phyloP scores from a whole-genome alignment of 1,140 invertebrate genomes.

The Formica exsecta region DNA sequence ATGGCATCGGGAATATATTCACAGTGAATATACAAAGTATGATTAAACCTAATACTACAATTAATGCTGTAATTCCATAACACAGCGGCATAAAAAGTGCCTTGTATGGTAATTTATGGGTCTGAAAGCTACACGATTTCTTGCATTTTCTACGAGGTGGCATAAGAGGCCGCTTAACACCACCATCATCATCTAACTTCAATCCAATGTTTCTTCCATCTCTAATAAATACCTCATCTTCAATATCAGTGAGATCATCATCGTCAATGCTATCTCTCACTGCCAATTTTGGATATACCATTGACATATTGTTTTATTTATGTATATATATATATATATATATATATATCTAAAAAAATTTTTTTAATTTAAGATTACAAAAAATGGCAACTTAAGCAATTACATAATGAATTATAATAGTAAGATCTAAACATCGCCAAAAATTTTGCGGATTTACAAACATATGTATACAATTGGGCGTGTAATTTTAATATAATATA shows the following conservation, averaged over 20 bases:
- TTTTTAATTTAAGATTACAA: not conserved
- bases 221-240: conserved; percentile 92
- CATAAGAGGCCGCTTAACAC: conserved; percentile 92
- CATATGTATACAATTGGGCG: not conserved
- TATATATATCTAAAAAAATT: not conserved
- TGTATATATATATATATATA: no score
- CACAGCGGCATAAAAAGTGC: conserved; percentile 88
- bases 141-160: conserved; percentile 89
- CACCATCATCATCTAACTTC: conserved; percentile 90
- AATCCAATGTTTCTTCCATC: conserved; percentile 89
- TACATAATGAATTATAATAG: not conserved
- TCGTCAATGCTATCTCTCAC: conserved; percentile 87
- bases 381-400: not conserved
- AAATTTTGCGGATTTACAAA: not conserved
- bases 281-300: conserved; percentile 77
- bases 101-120: conserved; percentile 87
- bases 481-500: not conserved
- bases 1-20: conserved; percentile 89
- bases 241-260: conserved; percentile 90
- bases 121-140: conserved; percentile 83
- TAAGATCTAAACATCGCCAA: not conserved
- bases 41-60: conserved; percentile 88
- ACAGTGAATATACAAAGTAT: conserved; percentile 89
- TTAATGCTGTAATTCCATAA: conserved; percentile 88
- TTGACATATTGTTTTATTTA: conserved; percentile 58